Evolutionary conservation across 1,140 invertebrate genomes (phyloP).

Genomic region (Micrasema minimum): DNA sequence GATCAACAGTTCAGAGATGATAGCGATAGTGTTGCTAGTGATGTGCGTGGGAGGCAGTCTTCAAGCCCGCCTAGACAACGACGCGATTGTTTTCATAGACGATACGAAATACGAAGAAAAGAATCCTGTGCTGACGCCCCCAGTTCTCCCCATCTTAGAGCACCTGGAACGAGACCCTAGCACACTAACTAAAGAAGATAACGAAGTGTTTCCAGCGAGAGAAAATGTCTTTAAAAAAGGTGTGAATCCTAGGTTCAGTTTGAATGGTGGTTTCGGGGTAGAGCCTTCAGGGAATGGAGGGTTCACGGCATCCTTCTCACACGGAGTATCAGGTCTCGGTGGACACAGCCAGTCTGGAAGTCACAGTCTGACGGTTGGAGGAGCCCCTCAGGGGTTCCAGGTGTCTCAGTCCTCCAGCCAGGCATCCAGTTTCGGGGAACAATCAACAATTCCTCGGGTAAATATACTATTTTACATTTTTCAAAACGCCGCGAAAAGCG

Average conservation of each 20-base stretch:
- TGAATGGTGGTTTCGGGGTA: conserved; percentile 26
- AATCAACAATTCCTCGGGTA: conserved; percentile 42
- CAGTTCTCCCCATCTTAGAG: conserved; percentile 43
- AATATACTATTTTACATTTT: conserved; percentile 18
- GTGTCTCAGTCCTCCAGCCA: conserved; percentile 46
- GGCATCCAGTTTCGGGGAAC: conserved; percentile 42
- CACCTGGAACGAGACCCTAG: conserved; percentile 51
- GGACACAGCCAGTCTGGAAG: conserved; percentile 41
- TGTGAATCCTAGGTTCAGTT: conserved; percentile 33
- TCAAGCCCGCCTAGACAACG: conserved; percentile 18
- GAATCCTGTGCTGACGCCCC: conserved; percentile 42
- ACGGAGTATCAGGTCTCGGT: conserved; percentile 33
- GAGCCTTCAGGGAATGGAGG: conserved; percentile 31
- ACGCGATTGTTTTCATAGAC: conserved; percentile 45
- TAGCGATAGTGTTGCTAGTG: conserved; percentile 15
- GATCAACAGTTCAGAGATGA: conserved; percentile 30
- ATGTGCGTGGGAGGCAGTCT: neutral
- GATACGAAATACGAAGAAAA: conserved; percentile 27
- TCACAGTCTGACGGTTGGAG: conserved; percentile 39
- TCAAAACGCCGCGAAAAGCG: no score
- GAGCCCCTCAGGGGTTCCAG: conserved; percentile 36
- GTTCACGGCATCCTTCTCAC: conserved; percentile 37
- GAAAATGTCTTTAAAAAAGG: neutral
- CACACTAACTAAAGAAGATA: conserved; percentile 44
- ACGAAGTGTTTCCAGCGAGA: conserved; percentile 20